Evolutionary conservation across 2,113 vertebrate species (phyloP).

Genomic region (Clarias magur): DNA sequence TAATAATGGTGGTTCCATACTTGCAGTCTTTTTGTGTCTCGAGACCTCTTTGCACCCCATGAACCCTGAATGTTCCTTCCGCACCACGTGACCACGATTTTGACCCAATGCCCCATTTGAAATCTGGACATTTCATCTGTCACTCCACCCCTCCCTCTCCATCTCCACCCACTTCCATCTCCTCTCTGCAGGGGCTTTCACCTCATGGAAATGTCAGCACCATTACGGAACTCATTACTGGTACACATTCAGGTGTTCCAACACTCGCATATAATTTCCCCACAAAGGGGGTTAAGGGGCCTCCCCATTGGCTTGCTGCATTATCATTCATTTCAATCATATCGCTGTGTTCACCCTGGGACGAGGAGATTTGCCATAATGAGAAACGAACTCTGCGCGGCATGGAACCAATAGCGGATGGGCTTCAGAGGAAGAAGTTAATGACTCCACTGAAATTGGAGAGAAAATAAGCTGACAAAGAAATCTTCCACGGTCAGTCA

Average conservation of each 20-base stretch:
- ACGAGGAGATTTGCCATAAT: constrained; percentile 40
- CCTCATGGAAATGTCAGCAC: constrained; percentile 55
- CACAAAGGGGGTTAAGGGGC: constrained; percentile 29
- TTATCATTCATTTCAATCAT: constrained; percentile 36
- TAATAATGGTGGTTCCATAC: background rate
- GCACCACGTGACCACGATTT: background rate
- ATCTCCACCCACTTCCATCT: background rate
- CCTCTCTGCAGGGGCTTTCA: constrained; percentile 26
- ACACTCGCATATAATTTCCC: constrained; percentile 43
- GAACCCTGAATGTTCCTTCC: background rate
- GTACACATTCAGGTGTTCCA: constrained; percentile 49
- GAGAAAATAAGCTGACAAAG: background rate
- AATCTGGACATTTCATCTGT: background rate
- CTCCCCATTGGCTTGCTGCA: constrained; percentile 34
- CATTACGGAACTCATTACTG: constrained; percentile 48
- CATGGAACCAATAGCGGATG: constrained; percentile 20
- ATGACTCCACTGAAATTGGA: background rate
- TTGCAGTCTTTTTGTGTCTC: background rate
- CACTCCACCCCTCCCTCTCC: background rate
- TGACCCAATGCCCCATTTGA: background rate
- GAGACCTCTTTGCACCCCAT: background rate
- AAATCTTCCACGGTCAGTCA: constrained; percentile 15
- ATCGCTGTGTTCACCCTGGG: constrained; percentile 9
- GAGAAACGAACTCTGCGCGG: constrained; percentile 18
- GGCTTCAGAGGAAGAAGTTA: background rate